Conservation (phyloP, 2,113 vertebrate genomes). For the Grammatotria lemairii region DNA sequence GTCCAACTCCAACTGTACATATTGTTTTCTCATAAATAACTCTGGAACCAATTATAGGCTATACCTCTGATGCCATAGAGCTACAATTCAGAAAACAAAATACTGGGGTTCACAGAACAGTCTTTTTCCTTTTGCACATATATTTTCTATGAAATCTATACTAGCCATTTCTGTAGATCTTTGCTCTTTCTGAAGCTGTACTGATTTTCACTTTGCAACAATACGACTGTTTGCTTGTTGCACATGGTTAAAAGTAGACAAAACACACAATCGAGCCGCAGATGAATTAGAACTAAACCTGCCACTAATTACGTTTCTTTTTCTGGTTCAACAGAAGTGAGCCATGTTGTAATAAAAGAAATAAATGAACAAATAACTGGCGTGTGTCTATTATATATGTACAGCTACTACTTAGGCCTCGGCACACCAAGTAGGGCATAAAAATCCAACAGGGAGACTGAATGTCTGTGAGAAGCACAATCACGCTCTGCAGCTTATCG, state of each 20-base stretch:
- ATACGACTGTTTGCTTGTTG: background rate
- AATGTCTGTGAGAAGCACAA: constrained; percentile 1
- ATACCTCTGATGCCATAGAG: background rate
- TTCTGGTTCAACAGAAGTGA: background rate
- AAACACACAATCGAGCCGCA: background rate
- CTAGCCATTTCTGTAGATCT: background rate
- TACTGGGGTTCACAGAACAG: background rate
- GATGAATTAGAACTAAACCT: background rate
- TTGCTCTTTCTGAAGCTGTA: background rate
- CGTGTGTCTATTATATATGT: background rate
- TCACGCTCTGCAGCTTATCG: constrained; percentile 14
- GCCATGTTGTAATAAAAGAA: background rate
- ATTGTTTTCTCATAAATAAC: background rate
- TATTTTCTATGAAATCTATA: background rate
- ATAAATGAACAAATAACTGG: background rate
- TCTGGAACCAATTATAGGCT: background rate
- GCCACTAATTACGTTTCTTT: background rate
- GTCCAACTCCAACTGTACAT: background rate
- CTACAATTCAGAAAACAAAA: background rate
- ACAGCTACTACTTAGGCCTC: background rate
- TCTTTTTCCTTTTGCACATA: background rate
- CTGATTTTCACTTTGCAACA: background rate
- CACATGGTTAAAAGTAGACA: background rate
- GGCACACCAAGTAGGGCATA: background rate
- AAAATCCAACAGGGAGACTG: background rate